Conservation (phyloP, 2,113 vertebrate genomes). For the Pollachius pollachius region DNA sequence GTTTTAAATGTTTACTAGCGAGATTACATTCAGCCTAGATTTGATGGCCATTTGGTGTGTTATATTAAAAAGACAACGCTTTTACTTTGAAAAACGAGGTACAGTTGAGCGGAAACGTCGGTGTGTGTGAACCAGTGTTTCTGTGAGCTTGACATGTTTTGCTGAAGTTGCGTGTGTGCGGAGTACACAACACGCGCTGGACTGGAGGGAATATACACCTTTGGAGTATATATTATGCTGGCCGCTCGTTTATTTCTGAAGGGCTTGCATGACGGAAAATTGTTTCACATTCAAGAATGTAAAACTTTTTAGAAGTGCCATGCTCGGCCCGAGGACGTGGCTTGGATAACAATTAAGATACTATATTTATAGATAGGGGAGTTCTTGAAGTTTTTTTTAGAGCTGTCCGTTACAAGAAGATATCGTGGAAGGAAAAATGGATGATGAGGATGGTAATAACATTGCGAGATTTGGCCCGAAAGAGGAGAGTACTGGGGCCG, state of each 20-base stretch:
- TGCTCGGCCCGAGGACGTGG: background rate
- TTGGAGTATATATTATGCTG: background rate
- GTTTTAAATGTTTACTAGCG: too few species aligned
- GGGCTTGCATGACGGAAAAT: background rate
- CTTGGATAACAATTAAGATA: background rate
- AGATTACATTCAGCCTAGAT: background rate
- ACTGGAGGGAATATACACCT: background rate
- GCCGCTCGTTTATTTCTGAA: background rate
- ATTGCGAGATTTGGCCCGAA: background rate
- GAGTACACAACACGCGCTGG: background rate
- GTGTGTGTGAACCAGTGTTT: background rate
- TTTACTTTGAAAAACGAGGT: slow-evolving; percentile 4
- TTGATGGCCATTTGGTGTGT: background rate
- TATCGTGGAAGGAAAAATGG: background rate
- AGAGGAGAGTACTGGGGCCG: background rate
- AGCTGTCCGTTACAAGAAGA: background rate
- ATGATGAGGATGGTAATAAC: background rate
- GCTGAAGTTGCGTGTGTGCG: slow-evolving; percentile 3
- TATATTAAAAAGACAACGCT: background rate
- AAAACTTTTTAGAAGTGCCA: background rate
- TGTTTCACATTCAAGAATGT: background rate
- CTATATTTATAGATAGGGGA: background rate
- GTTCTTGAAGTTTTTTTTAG: background rate
- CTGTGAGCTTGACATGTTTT: background rate
- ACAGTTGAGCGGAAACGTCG: background rate